Base-by-base conservation (phyloP, 64 coral and sea anemone genomes). In the Platygyra sinensis region DNA sequence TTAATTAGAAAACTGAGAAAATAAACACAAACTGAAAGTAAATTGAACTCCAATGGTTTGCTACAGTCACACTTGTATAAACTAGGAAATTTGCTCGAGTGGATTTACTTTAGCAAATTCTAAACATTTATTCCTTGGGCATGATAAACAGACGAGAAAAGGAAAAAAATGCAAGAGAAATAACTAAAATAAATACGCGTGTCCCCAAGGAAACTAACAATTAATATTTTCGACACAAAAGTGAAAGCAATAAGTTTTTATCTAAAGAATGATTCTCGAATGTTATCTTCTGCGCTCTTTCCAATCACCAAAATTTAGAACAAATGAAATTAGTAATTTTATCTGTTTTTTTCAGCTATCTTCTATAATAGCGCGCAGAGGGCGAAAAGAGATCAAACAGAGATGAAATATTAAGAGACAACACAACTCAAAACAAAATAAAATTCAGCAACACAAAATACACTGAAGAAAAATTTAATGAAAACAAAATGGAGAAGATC, bases 241-340 rank as follows among this genome's bases (percentile, higher is more conserved):
- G 63, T 28, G 36, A 85, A 85, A 85, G 62, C 81, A 85, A 85
- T 69, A 69, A 85, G 27, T 71, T 51, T 85, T 85, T 39, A 39
- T 64, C 33, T 25, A 49, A 85, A 18, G 81, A 46, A 72, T 33
- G 39, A 85, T 72, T 85, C 81, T 38, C 62, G 30, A 67, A 69
- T 85, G 63, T 85, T 85, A 85, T 85, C 81, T 85, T 28, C 10
- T 71, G 81, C 65, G 33, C 69, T 85, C 64, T 85, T 72, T 30
- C 81, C 81, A 51, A 85, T 85, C 81, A 85, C 22, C 16, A 38
- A 85, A 71, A 85, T 25, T 85, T 85, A 67, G 63, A 85, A 85
- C 81, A 85, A 85, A 85, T 85, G 81, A 85, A 85, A 85, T 85
- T 71, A 71, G 81, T 85, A 85, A 85, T 50, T 50, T 85, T 85